Percentiles rank a stretch among this genome's conserved stretches.
Conservation (phyloP, 1,140 invertebrate genomes). For the Pogonognathellus flavescens region DNA sequence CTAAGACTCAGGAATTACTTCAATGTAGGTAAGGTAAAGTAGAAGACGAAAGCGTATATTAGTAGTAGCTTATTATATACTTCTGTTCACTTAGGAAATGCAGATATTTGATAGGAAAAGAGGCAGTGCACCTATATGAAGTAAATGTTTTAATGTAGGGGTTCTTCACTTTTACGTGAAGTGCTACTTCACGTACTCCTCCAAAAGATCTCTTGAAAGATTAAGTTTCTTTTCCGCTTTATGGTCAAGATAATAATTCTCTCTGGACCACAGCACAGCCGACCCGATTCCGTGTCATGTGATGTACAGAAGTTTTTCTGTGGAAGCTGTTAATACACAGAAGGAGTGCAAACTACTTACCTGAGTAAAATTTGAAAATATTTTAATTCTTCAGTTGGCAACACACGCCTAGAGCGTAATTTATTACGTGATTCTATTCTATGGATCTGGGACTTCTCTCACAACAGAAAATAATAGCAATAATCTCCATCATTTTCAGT, state of each 20-base stretch:
- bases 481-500: constrained; percentile 11
- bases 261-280: constrained; percentile 16
- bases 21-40: too few species aligned
- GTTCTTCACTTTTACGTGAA: not conserved
- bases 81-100: too few species aligned
- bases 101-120: too few species aligned
- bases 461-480: not conserved
- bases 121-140: too few species aligned
- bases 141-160: too few species aligned
- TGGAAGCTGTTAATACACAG: not conserved
- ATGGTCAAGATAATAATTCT: constrained; percentile 41
- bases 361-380: not conserved
- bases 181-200: not conserved
- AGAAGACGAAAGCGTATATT: too few species aligned
- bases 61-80: too few species aligned
- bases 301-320: not conserved
- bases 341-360: not conserved
- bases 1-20: too few species aligned
- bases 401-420: constrained; percentile 28
- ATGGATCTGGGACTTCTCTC: constrained; percentile 11
- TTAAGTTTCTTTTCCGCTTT: constrained; percentile 37
- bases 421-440: constrained; percentile 25
- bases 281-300: not conserved
- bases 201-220: not conserved
- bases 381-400: constrained; percentile 36